A percentile compares a stretch with the other conserved stretches of the same genome.
Evolutionary conservation across 2,797 vertebrate species (phyloP).

Genomic region (Hydrocynus forskahlii): DNA sequence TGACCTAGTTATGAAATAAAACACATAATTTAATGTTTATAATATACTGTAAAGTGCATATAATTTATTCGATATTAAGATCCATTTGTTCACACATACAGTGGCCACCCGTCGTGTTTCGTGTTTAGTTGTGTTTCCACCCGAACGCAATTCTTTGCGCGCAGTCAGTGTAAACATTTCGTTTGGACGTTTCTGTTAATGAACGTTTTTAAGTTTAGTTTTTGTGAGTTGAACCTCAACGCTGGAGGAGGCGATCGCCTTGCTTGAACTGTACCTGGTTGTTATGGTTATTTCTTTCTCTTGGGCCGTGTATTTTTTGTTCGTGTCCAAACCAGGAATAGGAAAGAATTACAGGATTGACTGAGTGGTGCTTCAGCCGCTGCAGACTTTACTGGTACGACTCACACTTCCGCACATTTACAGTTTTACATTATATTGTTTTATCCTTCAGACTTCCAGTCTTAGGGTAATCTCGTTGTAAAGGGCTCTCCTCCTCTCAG

Average conservation of each 20-base stretch:
- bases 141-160: neutral
- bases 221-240: constrained; percentile 52
- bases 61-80: neutral
- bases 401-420: neutral
- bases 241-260: constrained; percentile 80
- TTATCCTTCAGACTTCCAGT: neutral
- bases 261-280: constrained; percentile 80
- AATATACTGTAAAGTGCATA: neutral
- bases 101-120: neutral
- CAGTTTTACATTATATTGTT: neutral
- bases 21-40: no score
- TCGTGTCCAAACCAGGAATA: constrained; percentile 77
- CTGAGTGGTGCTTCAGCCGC: constrained; percentile 62
- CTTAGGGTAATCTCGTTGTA: neutral
- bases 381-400: neutral
- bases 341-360: constrained; percentile 75
- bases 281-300: constrained; percentile 82
- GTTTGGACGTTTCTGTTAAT: neutral
- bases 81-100: neutral
- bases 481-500: neutral
- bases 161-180: constrained; percentile 40
- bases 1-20: no score
- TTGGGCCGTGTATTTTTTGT: constrained; percentile 82
- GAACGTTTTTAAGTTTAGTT: neutral
- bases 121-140: neutral